These are phyloP conservation scores for Drosophila merina DNA, from an alignment of 2,888 invertebrate genomes.

Conservation along the genomic window DNA sequence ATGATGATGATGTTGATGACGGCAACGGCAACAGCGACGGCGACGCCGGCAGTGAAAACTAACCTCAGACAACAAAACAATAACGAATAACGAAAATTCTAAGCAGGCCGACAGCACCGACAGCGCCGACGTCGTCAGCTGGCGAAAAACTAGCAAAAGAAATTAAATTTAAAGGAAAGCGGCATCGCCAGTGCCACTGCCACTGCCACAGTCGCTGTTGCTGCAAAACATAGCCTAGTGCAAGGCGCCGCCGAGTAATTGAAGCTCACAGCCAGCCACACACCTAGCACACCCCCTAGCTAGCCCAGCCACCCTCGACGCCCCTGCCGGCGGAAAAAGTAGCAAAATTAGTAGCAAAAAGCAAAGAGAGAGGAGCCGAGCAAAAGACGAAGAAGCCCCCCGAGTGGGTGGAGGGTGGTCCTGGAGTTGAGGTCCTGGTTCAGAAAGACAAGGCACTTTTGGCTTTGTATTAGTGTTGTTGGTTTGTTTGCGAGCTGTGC, in stretches of 20 bases:
- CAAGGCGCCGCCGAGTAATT: conserved; percentile 58
- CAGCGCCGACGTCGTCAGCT: conserved; percentile 33
- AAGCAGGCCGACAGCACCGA: conserved; percentile 57
- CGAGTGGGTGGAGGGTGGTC: conserved; percentile 1
- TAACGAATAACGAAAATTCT: conserved; percentile 76
- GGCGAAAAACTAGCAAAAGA: conserved; percentile 71
- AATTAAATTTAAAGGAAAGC: conserved; percentile 76
- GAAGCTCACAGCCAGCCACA: conserved; percentile 35
- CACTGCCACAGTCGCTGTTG: no score
- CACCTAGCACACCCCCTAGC: conserved; percentile 3
- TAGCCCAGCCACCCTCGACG: not conserved
- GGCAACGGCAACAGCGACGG: conserved; percentile 20
- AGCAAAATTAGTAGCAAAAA: conserved; percentile 66
- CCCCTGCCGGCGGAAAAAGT: conserved; percentile 39
- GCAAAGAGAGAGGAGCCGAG: conserved; percentile 17
- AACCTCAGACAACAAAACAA: conserved; percentile 79
- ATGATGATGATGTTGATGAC: conserved; percentile 17
- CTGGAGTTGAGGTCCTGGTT: not conserved
- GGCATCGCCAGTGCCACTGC: not conserved
- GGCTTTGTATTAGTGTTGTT: conserved; percentile 35
- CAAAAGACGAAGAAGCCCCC: conserved; percentile 22
- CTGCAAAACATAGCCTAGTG: conserved; percentile 45
- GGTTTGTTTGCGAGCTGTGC: conserved; percentile 15
- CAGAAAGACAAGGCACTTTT: conserved; percentile 33
- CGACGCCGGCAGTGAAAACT: conserved; percentile 73